Evolutionary conservation across 2,113 vertebrate species (phyloP).

Genomic region (Macrotis lagotis): DNA sequence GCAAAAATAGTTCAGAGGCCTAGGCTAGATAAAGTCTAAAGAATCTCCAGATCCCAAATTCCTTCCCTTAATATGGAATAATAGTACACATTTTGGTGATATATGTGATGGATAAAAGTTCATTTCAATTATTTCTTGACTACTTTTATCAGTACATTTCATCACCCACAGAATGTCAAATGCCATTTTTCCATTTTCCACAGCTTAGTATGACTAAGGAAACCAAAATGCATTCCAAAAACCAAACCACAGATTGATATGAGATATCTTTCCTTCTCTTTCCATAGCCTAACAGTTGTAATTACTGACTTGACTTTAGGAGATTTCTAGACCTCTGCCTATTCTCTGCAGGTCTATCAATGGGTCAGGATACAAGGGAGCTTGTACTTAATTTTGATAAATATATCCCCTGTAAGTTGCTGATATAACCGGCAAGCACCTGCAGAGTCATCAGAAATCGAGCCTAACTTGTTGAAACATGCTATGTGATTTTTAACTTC

Average conservation of each 20-base stretch:
- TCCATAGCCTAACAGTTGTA: slow-evolving; percentile 52
- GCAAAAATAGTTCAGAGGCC: neutral
- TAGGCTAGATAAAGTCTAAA: neutral
- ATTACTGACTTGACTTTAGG: slow-evolving; percentile 54
- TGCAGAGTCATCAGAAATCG: slow-evolving; percentile 2
- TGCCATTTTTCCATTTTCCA: neutral
- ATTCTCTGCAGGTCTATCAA: slow-evolving; percentile 65
- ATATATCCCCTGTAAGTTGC: slow-evolving; percentile 37
- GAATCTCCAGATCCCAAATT: neutral
- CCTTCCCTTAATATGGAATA: neutral
- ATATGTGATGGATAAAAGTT: neutral
- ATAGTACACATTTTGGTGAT: fast-evolving
- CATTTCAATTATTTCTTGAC: neutral
- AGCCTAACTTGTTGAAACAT: slow-evolving; percentile 48
- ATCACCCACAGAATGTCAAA: neutral
- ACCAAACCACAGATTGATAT: slow-evolving; percentile 55
- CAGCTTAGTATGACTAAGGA: neutral
- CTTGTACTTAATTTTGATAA: slow-evolving; percentile 55
- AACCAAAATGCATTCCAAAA: neutral
- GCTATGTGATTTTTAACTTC: slow-evolving; percentile 45
- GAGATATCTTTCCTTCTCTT: slow-evolving; percentile 53
- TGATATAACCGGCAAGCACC: slow-evolving; percentile 43
- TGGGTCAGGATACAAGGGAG: slow-evolving; percentile 44
- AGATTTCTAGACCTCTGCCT: slow-evolving; percentile 58
- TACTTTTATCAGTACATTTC: neutral